Evolutionary conservation across 2,888 invertebrate genomes (phyloP), one percentile per base, ranked within the genome.

Genomic region (Amphipyra berbera): DNA sequence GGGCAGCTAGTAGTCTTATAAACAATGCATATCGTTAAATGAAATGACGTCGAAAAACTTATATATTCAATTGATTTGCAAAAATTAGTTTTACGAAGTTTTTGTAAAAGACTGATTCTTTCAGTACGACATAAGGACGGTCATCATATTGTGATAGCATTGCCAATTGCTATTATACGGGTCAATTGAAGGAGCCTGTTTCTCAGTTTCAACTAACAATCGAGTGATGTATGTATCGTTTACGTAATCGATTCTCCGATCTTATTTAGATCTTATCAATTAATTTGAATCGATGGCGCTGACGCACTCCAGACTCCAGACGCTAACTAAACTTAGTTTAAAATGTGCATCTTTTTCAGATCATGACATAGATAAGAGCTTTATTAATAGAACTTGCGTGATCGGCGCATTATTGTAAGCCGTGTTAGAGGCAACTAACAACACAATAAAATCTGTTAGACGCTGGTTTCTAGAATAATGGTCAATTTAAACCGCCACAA

Each of bases 371-470:
- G 21, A 54, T 49, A 57, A 54, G 30, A 38, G 7, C 4, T 55
- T 41, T 63, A 63, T 74, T 63, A 47, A 58, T 56, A 58, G 58
- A 68, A 13, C 8, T 63, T 40, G n/a, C 21, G 46, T 60, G 60
- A 67, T 60, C 44, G 14, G 9, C 3, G 21, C 21, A 21, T 21
- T 21, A 21, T 21, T 21, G 21, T 21, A 21, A 21, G 21, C 21
- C 21, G 21, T 21, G 2, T 21, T 21, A 21, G 2, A 21, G 21
- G 21, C 21, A 21, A 21, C 21, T 21, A 21, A 21, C 21, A 21
- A 21, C 3, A 21, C 3, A 21, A 30, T 30, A 30, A 30, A 6
- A 30, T 30, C 2, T 30, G 6, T 30, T 30, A 6, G 30, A 12
- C 27, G 9, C 41, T 35, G n/a, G 47, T 37, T 61, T 61, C 55